Percentiles rank a stretch among this genome's conserved stretches.
Evolutionary conservation across 2,797 vertebrate genomes (phyloP).

Genomic region (Masticophis lateralis): DNA sequence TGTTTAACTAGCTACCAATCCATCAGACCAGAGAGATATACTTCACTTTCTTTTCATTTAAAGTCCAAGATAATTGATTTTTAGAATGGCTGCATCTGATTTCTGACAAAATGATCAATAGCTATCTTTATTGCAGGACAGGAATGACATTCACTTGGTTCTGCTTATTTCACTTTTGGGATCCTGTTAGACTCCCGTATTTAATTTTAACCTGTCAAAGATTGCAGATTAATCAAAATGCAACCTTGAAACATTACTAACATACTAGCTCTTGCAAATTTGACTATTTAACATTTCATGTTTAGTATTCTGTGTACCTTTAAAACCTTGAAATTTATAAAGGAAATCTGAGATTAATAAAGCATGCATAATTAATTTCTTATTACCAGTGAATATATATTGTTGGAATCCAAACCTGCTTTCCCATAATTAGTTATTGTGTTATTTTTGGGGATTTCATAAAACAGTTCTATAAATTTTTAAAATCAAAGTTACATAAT

Average conservation of each 20-base stretch:
- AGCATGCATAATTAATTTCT: neutral
- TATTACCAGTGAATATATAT: neutral
- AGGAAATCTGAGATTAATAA: neutral
- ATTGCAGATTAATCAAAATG: neutral
- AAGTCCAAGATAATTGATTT: constrained; percentile 21
- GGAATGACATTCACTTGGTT: neutral
- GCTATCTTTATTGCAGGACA: neutral
- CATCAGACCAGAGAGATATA: neutral
- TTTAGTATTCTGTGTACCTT: neutral
- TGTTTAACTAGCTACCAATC: neutral
- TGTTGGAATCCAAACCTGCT: neutral
- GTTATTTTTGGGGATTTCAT: neutral
- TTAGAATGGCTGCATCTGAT: constrained; percentile 18
- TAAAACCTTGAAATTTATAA: neutral
- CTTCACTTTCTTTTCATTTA: neutral
- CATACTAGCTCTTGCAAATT: constrained; percentile 19
- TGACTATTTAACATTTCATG: neutral
- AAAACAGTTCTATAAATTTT: neutral
- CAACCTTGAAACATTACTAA: neutral
- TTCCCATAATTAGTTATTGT: neutral
- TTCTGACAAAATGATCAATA: constrained; percentile 21
- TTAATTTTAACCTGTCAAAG: constrained; percentile 25
- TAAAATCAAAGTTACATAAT: neutral
- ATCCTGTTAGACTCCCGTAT: neutral
- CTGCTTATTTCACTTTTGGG: neutral